Evolutionary conservation across 2,797 vertebrate genomes (phyloP), one percentile per base, ranked within the genome.

Genomic region (Adrianichthys oophorus): DNA sequence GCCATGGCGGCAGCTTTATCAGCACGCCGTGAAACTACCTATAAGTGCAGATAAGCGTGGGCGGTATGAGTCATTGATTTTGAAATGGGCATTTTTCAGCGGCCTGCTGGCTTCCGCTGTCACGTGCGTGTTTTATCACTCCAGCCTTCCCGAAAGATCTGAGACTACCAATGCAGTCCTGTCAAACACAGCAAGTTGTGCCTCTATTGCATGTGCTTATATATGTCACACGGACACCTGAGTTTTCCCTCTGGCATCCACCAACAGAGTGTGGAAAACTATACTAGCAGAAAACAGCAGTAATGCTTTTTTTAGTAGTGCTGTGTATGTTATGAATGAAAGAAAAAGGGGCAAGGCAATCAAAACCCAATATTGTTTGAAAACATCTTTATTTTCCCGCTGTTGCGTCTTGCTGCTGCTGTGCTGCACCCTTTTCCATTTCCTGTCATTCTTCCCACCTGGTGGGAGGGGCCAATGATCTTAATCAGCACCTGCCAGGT

Each of bases 121-220:
- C 74, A 73, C 74, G 60, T 72, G 79, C 73, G 75, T 59, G 65
- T 74, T 87, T 74, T 76, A 88, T 86, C 81, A 87, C 82, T 84
- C 79, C 77, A 73, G 54, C 70, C 72, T 76, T 74, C 59, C 70
- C 76, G 68, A 74, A 83, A 82, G 70, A 72, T 58, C 62, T 40
- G 59, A 74, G 59, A 63, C 62, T 74, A 76, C 71, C 74, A 69
- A 55, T 61, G 76, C 70, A 48, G 77, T 79, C 78, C 78, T 49
- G 61, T 76, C 76, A 77, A 57, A 76, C 65, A 61, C 74, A 50
- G 49, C 84, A 46, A 83, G 82, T 86, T 82, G 83, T 82, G 74
- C 67, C 70, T 69, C 69, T 50, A 53, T 59, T 54, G 78, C 56
- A 60, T 62, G 73, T 56, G 68, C 72, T 73, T 79, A 75, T 68